Evolutionary conservation across 2,888 invertebrate species (phyloP).

Genomic region (Plebejus argus): DNA sequence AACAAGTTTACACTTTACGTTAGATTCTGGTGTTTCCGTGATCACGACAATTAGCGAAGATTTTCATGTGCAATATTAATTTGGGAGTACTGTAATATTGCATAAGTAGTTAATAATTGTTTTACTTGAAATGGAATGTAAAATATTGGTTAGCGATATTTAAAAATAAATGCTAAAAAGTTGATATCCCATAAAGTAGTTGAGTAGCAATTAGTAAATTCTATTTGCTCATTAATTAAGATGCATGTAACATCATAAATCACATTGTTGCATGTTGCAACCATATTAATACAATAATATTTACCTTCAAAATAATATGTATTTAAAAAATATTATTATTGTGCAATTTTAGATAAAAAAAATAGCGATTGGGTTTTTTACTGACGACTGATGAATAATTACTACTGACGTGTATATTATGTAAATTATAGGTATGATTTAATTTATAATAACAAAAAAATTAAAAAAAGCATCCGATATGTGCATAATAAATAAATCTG

Average conservation of each 20-base stretch:
- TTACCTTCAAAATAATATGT: neutral
- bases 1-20: too few species aligned
- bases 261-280: neutral
- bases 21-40: too few species aligned
- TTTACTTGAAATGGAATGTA: slow-evolving; percentile 15
- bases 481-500: too few species aligned
- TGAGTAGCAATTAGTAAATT: neutral
- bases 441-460: neutral
- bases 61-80: too few species aligned
- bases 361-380: neutral
- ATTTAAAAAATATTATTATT: too few species aligned
- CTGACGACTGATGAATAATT: too few species aligned
- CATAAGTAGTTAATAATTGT: neutral
- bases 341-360: neutral
- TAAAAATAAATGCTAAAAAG: neutral
- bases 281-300: neutral
- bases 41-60: too few species aligned
- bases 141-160: neutral
- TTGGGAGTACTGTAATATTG: too few species aligned
- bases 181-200: neutral
- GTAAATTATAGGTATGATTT: too few species aligned
- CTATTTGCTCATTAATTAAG: neutral
- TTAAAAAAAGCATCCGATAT: neutral
- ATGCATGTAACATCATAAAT: neutral
- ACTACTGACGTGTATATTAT: too few species aligned